Percentiles rank a stretch among this genome's conserved stretches.
These are phyloP conservation scores for Epiperipatus broadwayi DNA, from an alignment of 2,888 invertebrate genomes.

Conservation along the genomic window DNA sequence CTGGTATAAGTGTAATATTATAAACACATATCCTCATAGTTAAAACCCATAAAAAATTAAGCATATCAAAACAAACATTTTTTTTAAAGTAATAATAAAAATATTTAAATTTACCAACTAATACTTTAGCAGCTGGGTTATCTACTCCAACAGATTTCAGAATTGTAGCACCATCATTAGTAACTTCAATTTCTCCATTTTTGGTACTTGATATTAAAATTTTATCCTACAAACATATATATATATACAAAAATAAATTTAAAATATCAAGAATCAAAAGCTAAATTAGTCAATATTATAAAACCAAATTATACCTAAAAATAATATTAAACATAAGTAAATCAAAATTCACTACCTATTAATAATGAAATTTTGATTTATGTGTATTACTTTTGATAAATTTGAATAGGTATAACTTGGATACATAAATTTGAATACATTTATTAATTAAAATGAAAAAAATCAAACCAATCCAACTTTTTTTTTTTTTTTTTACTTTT, in stretches of 20 bases:
- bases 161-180: constrained; percentile 98
- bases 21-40: background rate
- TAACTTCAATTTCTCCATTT: constrained; percentile 56
- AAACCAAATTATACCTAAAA: background rate
- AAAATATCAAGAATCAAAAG: background rate
- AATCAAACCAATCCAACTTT: no score
- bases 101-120: constrained; percentile 43
- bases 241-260: background rate
- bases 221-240: constrained; percentile 32
- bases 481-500: no score
- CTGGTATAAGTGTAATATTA: no score
- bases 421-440: no score
- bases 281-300: background rate
- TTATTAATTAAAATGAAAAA: no score
- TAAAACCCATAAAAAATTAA: background rate
- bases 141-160: constrained; percentile 87
- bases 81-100: background rate
- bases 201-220: constrained; percentile 30
- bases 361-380: no score
- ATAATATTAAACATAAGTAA: background rate
- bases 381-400: no score
- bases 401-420: no score
- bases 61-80: constrained; percentile 5
- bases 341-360: no score
- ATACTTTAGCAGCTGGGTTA: constrained; percentile 94